Evolutionary conservation across 2,113 vertebrate genomes (phyloP), one percentile per base, ranked within the genome.

Genomic region (Pygoscelis adeliae): DNA sequence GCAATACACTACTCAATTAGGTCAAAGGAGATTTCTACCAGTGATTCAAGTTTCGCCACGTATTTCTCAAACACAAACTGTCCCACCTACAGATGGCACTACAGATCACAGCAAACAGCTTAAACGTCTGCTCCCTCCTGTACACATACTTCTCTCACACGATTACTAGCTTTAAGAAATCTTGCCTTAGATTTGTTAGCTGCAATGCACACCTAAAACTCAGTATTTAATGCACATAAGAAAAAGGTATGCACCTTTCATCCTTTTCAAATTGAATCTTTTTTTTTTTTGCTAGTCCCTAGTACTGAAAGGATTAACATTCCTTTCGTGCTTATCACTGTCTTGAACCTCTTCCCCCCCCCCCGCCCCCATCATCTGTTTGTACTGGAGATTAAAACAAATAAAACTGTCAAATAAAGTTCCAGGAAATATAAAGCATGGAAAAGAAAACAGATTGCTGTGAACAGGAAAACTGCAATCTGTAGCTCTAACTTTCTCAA

Each of bases 31-130:
- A 84, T 55, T 89, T 79, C 63, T 63, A 17, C 2, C 47, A 44
- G 52, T 1, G 38, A 59, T 82, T 78, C 1, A 34, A 62, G 55
- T 80, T 90, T 58, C 76, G 15, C 40, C 14, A 40, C 1, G 0
- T 14, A 20, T 36, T 84, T 91, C 69, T 53, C n/a, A 14, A 42
- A 58, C 42, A 38, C 20, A 38, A 38, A 59, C 30, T 30, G 66
- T 94, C 84, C 47, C 65, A 82, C 95, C 97, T 82, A 85, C 81
- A 97, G 97, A 93, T 97, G 97, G 96, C 97, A 95, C 26, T 63
- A 84, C 73, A 97, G 94, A 89, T 96, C 96, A 56, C 81, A n/a
- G 72, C 76, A 74, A 89, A 8, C 38, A 6, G 47, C 56, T 84
- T 29, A 30, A 13, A 52, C 8, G 22, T 46, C 49, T 23, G 69